Conservation (phyloP, 2,797 vertebrate genomes). For the Brachyalestes nurse region DNA sequence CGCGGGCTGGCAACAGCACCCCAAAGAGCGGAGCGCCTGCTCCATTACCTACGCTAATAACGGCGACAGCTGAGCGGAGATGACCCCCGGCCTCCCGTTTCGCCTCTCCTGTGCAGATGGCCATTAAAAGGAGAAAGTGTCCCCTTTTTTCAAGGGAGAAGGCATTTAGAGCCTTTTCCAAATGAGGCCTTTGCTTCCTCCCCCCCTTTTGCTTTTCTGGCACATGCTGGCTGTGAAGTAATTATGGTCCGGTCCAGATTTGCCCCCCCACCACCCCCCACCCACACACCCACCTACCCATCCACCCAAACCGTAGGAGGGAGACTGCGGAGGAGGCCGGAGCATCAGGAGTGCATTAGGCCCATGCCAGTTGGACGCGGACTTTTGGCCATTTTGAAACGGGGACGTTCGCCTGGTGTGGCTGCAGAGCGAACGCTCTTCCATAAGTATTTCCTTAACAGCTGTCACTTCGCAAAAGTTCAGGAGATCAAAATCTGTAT, state of each 20-base stretch:
- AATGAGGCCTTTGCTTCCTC: slow-evolving; percentile 89
- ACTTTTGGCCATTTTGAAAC: slow-evolving; percentile 22
- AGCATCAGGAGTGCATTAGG: slow-evolving; percentile 15
- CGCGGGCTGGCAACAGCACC: slow-evolving; percentile 92
- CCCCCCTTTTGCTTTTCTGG: slow-evolving; percentile 66
- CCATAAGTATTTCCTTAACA: background rate
- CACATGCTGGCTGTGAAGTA: slow-evolving; percentile 74
- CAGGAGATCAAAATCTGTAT: background rate
- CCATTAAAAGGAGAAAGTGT: slow-evolving; percentile 98
- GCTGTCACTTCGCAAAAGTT: slow-evolving; percentile 6
- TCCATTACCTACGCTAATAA: slow-evolving; percentile 99
- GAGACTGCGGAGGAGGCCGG: slow-evolving; percentile 20
- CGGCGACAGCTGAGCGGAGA: slow-evolving; percentile 98
- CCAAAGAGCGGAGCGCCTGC: slow-evolving; percentile 94
- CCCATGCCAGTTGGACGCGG: slow-evolving; percentile 23
- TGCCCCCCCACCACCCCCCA: slow-evolving; percentile 49
- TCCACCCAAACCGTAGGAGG: slow-evolving; percentile 49
- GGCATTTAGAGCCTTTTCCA: slow-evolving; percentile 96
- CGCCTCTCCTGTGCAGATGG: slow-evolving; percentile 99
- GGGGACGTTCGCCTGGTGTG: background rate
- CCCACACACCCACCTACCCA: background rate
- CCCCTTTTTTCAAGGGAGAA: slow-evolving; percentile 90
- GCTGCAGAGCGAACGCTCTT: background rate
- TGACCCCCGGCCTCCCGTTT: slow-evolving; percentile 95
- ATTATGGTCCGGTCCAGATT: slow-evolving; percentile 70